phyloP scores from a whole-genome alignment of 1,140 invertebrate species.

The Oncopodura yosiiana region DNA sequence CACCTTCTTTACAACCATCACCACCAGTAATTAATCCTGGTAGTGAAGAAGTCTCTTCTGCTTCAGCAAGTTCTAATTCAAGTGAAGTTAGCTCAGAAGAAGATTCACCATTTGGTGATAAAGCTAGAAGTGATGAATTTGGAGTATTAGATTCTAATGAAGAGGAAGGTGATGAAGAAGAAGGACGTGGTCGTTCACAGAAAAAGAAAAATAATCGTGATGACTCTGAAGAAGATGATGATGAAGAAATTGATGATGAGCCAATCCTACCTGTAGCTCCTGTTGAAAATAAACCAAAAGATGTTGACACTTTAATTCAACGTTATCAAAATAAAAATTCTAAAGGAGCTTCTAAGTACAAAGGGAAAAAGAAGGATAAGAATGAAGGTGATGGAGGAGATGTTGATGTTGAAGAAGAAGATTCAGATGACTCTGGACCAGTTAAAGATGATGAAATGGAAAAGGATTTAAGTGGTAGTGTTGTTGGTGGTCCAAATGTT shows the following conservation, averaged over 20 bases:
- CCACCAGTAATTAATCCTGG: neutral
- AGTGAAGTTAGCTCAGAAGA: too few relatives aligned
- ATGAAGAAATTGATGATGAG: constrained; percentile 15
- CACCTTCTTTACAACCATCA: neutral
- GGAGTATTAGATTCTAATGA: neutral
- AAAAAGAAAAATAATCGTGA: constrained; percentile 24
- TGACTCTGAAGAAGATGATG: constrained; percentile 29
- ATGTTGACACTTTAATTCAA: constrained; percentile 30
- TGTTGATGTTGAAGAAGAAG: constrained; percentile 7
- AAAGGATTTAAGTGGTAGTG: too few relatives aligned
- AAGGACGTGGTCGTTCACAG: neutral
- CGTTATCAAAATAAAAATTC: constrained; percentile 29
- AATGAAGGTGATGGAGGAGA: neutral
- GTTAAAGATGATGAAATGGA: constrained; percentile 14
- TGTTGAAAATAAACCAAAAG: constrained; percentile 9
- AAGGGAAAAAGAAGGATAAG: constrained; percentile 13
- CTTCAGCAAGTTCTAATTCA: too few relatives aligned
- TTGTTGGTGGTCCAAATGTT: too few relatives aligned
- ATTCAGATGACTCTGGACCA: constrained; percentile 1
- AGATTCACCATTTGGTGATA: too few relatives aligned
- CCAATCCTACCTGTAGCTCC: constrained; percentile 4
- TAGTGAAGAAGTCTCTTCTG: too few relatives aligned
- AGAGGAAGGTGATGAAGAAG: too few relatives aligned
- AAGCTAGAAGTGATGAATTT: too few relatives aligned
- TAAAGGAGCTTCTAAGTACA: constrained; percentile 24